Evolutionary conservation across 2,797 vertebrate genomes (phyloP).

Genomic region (Sebastolobus altivelis): DNA sequence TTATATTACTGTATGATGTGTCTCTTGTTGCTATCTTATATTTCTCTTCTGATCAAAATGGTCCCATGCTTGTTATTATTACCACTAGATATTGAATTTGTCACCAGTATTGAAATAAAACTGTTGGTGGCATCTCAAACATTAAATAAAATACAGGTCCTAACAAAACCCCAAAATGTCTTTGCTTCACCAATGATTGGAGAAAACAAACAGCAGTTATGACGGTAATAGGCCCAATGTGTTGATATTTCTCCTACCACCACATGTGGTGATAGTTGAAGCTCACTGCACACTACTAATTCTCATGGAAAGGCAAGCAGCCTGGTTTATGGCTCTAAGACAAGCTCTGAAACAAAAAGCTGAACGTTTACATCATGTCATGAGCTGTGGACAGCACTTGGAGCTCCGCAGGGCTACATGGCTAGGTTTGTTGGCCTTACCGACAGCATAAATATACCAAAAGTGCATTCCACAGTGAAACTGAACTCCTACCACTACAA

Average conservation of each 20-base stretch:
- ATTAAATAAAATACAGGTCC: background rate
- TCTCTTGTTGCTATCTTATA: background rate
- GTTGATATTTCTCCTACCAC: background rate
- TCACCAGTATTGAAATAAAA: constrained; percentile 6
- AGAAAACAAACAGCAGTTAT: background rate
- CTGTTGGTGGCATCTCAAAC: background rate
- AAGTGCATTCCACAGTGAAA: constrained; percentile 70
- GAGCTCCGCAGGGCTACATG: constrained; percentile 16
- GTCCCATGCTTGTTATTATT: background rate
- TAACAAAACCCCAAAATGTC: background rate
- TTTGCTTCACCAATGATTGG: background rate
- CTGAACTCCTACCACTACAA: constrained; percentile 49
- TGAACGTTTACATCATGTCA: constrained; percentile 17
- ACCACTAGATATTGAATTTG: background rate
- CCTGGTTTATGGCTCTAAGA: background rate
- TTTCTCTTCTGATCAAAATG: background rate
- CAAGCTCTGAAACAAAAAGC: background rate
- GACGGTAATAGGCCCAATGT: background rate
- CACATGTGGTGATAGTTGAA: background rate
- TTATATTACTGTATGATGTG: background rate
- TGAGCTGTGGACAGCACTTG: constrained; percentile 46
- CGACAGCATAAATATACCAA: constrained; percentile 70
- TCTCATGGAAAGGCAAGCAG: constrained; percentile 7
- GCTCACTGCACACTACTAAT: background rate
- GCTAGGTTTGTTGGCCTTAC: constrained; percentile 47